phyloP scores from a whole-genome alignment of 2,888 invertebrate species.

The Buathra laborator region DNA sequence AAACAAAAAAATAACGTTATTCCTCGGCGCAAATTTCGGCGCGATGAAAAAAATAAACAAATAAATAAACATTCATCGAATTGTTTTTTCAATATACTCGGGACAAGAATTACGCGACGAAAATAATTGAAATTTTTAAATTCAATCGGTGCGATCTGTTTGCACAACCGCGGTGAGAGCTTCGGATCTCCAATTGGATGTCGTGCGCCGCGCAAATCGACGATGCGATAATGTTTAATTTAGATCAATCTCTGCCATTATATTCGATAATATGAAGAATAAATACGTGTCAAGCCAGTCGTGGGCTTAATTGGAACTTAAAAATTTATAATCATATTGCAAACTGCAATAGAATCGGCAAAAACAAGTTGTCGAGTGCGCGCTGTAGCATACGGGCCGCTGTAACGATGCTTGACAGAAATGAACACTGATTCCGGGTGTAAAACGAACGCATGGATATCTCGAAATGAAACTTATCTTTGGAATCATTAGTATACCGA shows the following conservation, averaged over 20 bases:
- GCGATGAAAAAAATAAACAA: not conserved
- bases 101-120: not conserved
- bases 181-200: not conserved
- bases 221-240: not conserved
- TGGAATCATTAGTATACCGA: constrained; percentile 1
- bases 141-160: not conserved
- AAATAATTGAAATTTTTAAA: not conserved
- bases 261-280: not conserved
- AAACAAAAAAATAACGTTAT: constrained; percentile 20
- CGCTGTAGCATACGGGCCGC: not conserved
- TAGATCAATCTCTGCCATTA: not conserved
- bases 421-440: constrained; percentile 4
- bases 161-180: not conserved
- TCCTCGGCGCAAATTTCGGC: not conserved
- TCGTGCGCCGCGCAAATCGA: not conserved
- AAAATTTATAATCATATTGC: not conserved
- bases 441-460: not conserved
- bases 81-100: not conserved
- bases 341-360: not conserved
- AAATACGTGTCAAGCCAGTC: not conserved
- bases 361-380: constrained; percentile 13
- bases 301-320: constrained; percentile 6
- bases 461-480: not conserved
- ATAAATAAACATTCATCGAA: not conserved
- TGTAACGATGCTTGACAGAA: constrained; percentile 4